phyloP scores from a whole-genome alignment of 2,113 vertebrate genomes.

The Sander vitreus region DNA sequence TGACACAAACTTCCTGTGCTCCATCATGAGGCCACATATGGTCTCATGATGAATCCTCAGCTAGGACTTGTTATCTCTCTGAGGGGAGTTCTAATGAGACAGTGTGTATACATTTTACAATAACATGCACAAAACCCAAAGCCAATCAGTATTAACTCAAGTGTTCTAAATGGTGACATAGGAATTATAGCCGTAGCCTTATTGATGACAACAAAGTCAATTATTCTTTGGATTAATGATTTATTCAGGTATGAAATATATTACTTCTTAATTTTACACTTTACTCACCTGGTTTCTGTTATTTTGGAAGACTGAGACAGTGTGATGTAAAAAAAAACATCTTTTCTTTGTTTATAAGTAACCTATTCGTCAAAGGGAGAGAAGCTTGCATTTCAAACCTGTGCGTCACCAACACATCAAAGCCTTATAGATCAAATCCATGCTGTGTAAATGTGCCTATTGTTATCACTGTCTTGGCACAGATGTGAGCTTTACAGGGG shows the following conservation, averaged over 20 bases:
- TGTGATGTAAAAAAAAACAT: not conserved
- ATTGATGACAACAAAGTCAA: not conserved
- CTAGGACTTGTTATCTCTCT: constrained; percentile 14
- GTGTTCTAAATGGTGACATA: too few species aligned
- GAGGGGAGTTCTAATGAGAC: constrained; percentile 7
- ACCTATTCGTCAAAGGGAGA: not conserved
- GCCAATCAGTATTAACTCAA: not conserved
- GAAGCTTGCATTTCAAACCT: not conserved
- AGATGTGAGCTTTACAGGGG: constrained; percentile 16
- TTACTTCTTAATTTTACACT: not conserved
- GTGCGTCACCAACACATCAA: not conserved
- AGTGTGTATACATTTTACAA: not conserved
- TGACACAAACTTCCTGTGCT: constrained; percentile 21
- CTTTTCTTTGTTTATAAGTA: not conserved
- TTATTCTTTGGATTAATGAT: not conserved
- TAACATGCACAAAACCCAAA: not conserved
- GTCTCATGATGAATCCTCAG: too few species aligned
- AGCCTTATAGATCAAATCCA: constrained; percentile 9
- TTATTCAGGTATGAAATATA: not conserved
- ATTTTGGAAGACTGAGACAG: not conserved
- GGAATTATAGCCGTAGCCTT: not conserved
- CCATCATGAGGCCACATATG: constrained; percentile 22
- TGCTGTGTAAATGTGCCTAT: not conserved
- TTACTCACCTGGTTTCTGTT: not conserved
- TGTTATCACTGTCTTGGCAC: not conserved